Conservation (phyloP, 2,888 invertebrate genomes). For the Ophion ventricosus region DNA sequence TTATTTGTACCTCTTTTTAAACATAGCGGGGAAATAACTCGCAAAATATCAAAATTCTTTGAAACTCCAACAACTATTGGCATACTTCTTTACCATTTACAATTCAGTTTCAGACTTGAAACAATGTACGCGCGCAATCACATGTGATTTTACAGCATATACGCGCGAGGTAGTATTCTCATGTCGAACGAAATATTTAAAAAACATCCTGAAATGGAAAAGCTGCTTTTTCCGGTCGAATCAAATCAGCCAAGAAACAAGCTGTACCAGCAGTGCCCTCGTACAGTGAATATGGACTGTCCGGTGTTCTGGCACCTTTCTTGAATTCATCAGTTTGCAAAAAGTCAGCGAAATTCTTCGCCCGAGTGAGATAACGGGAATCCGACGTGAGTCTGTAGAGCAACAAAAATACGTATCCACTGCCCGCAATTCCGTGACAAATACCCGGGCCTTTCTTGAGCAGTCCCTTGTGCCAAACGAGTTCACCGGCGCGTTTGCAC, state of each 20-base stretch:
- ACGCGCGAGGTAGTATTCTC: too few species aligned
- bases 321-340: constrained; percentile 88
- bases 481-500: constrained; percentile 88
- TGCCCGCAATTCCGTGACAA: constrained; percentile 94
- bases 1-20: too few species aligned
- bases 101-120: background rate
- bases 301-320: constrained; percentile 89
- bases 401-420: constrained; percentile 91
- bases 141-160: too few species aligned
- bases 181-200: constrained; percentile 42
- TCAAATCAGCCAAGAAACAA: constrained; percentile 91
- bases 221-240: constrained; percentile 89
- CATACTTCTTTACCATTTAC: background rate
- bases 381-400: constrained; percentile 90
- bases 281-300: constrained; percentile 92
- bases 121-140: too few species aligned
- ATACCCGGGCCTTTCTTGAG: constrained; percentile 94
- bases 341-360: constrained; percentile 91
- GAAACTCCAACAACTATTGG: too few species aligned
- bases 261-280: constrained; percentile 95
- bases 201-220: constrained; percentile 94
- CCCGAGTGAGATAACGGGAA: constrained; percentile 89
- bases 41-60: too few species aligned
- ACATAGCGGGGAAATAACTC: too few species aligned
- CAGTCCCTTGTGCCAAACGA: constrained; percentile 93